Conservation (phyloP, 2,888 invertebrate species). For the Apodemia zela region DNA sequence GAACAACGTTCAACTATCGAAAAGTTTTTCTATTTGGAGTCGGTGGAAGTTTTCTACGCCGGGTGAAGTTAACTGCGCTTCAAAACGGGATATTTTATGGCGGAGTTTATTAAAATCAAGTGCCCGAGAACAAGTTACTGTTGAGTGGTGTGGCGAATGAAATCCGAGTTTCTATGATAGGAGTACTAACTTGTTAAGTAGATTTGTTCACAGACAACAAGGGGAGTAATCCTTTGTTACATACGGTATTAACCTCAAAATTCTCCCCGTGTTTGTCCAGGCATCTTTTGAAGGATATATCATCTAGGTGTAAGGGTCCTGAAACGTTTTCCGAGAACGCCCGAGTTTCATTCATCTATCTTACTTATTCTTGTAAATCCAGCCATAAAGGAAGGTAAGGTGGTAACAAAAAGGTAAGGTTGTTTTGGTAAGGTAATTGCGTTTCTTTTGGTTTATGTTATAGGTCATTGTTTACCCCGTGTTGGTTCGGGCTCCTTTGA, state of each 20-base stretch:
- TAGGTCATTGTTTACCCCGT: too few relatives aligned
- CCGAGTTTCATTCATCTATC: too few relatives aligned
- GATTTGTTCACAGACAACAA: conserved; percentile 1
- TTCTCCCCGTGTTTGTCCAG: too few relatives aligned
- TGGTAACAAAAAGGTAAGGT: too few relatives aligned
- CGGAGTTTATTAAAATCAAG: conserved; percentile 16
- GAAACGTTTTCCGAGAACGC: too few relatives aligned
- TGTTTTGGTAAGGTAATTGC: too few relatives aligned
- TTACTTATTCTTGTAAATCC: too few relatives aligned
- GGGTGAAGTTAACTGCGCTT: conserved; percentile 8
- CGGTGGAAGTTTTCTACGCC: not conserved
- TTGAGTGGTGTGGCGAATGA: conserved; percentile 1
- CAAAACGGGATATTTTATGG: conserved; percentile 9
- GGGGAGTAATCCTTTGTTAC: not conserved
- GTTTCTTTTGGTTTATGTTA: too few relatives aligned
- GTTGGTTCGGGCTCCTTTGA: too few relatives aligned
- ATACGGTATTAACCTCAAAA: not conserved
- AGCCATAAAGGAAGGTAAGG: too few relatives aligned
- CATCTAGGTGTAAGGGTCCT: too few relatives aligned
- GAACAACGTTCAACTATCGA: not conserved
- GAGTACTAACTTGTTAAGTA: not conserved
- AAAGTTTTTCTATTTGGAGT: conserved; percentile 7
- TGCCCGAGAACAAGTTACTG: conserved; percentile 11
- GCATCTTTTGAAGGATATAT: too few relatives aligned
- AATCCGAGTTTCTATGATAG: not conserved